These are phyloP conservation scores for Rhopalosiphum maidis DNA, from an alignment of 1,140 invertebrate genomes.

Conservation along the genomic window DNA sequence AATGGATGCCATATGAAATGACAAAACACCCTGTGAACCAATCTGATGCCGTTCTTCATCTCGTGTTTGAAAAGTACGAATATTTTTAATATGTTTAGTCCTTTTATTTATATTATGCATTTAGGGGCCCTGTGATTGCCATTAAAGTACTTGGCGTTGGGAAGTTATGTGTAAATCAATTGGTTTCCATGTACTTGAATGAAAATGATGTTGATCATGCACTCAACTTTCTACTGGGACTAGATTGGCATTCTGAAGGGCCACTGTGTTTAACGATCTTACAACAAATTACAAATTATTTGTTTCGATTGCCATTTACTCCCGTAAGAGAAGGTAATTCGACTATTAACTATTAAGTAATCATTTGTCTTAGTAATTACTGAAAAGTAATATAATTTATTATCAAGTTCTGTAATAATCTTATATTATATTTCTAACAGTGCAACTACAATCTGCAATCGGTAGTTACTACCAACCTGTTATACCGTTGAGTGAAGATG, in stretches of 20 bases:
- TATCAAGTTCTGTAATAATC: not conserved
- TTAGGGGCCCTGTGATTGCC: slow-evolving; percentile 45
- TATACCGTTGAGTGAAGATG: slow-evolving; percentile 71
- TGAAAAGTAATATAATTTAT: not conserved
- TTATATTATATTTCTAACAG: slow-evolving; percentile 61
- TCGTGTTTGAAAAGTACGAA: slow-evolving; percentile 71
- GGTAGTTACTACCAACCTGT: slow-evolving; percentile 75
- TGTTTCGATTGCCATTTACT: slow-evolving; percentile 72
- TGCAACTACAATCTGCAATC: slow-evolving; percentile 73
- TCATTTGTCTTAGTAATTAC: not conserved
- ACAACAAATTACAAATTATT: slow-evolving; percentile 75
- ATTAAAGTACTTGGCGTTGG: slow-evolving; percentile 53
- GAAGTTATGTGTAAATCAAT: slow-evolving; percentile 66
- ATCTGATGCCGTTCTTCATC: slow-evolving; percentile 64
- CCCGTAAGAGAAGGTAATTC: slow-evolving; percentile 69
- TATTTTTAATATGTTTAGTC: not conserved
- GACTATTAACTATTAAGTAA: not conserved
- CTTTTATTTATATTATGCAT: slow-evolving; percentile 28
- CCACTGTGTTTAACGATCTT: slow-evolving; percentile 72
- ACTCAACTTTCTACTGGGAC: slow-evolving; percentile 71
- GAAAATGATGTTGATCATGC: slow-evolving; percentile 72
- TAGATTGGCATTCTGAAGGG: slow-evolving; percentile 78
- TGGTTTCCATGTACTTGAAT: slow-evolving; percentile 73
- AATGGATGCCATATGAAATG: slow-evolving; percentile 66
- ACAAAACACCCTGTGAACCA: slow-evolving; percentile 64